phyloP scores from a whole-genome alignment of 2,888 invertebrate species.

The Melitaea athalia region DNA sequence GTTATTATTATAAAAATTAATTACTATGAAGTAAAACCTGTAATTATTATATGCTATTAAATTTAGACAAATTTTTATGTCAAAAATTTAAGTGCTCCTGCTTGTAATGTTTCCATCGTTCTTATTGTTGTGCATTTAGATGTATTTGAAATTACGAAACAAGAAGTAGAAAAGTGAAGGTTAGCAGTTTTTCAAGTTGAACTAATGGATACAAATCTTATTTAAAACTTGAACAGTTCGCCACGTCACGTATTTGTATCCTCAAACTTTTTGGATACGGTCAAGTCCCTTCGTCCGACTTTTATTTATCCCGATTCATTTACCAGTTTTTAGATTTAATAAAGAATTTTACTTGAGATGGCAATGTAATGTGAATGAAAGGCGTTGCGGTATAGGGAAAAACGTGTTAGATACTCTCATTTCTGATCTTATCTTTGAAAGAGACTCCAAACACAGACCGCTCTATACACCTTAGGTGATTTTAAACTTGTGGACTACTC shows the following conservation, averaged over 20 bases:
- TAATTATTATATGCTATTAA: too few relatives aligned
- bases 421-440: too few relatives aligned
- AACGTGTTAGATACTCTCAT: too few relatives aligned
- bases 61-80: too few relatives aligned
- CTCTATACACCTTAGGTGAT: too few relatives aligned
- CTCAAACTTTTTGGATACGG: slow-evolving; percentile 22
- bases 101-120: too few relatives aligned
- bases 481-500: too few relatives aligned
- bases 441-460: too few relatives aligned
- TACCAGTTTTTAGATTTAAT: not conserved
- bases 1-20: too few relatives aligned
- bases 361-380: not conserved
- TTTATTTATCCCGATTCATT: slow-evolving; percentile 12
- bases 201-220: slow-evolving; percentile 39
- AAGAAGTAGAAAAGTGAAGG: slow-evolving; percentile 21
- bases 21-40: too few relatives aligned
- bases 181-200: slow-evolving; percentile 39
- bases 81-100: too few relatives aligned
- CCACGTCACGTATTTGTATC: slow-evolving; percentile 32
- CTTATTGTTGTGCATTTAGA: not conserved
- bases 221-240: slow-evolving; percentile 39
- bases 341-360: not conserved
- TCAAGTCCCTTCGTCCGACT: slow-evolving; percentile 19
- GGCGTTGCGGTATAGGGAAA: not conserved
- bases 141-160: slow-evolving; percentile 33